A percentile compares a stretch with the other conserved stretches of the same genome.
Conservation (phyloP, 2,113 vertebrate species). For the Sinosuthora webbiana region DNA sequence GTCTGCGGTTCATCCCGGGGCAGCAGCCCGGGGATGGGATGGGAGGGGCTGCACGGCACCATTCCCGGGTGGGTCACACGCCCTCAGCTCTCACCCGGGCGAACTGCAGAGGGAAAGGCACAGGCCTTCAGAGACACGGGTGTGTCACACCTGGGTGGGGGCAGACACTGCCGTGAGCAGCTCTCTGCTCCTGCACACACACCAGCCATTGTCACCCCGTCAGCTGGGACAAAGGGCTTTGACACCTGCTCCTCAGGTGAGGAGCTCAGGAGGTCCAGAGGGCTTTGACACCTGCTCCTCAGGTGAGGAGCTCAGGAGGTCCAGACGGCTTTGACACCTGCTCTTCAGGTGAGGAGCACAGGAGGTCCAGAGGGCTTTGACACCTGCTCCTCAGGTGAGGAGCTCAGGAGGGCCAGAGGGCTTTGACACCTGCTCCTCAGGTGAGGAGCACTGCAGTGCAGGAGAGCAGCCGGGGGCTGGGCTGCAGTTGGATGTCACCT, state of each 20-base stretch:
- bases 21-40: not conserved
- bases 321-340: too few species aligned
- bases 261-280: too few species aligned
- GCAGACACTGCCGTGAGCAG: not conserved
- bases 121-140: not conserved
- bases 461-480: not conserved
- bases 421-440: not conserved
- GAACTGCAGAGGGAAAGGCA: not conserved
- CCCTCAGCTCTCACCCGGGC: not conserved
- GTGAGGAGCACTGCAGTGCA: not conserved
- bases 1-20: rapidly evolving
- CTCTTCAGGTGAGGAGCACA: too few species aligned
- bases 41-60: not conserved
- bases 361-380: too few species aligned
- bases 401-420: too few species aligned
- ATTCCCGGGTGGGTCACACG: not conserved
- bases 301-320: too few species aligned
- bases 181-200: not conserved
- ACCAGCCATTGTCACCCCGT: too few species aligned
- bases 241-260: too few species aligned
- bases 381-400: too few species aligned
- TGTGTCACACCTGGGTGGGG: not conserved
- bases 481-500: not conserved
- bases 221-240: too few species aligned
- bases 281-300: too few species aligned